These are phyloP conservation scores for Eurytemora carolleeae DNA, from an alignment of 1,140 invertebrate species.

Conservation along the genomic window DNA sequence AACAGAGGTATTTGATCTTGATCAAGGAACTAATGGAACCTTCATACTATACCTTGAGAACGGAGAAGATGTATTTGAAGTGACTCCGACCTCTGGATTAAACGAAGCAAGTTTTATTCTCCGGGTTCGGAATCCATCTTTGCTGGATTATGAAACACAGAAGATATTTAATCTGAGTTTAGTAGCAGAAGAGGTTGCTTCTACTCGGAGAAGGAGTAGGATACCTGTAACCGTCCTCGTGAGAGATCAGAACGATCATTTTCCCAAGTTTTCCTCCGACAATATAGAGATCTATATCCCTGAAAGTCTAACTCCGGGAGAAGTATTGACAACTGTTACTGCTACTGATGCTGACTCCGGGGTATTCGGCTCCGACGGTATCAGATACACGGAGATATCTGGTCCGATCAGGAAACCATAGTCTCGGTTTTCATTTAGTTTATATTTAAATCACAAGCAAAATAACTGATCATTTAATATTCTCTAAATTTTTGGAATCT, in stretches of 20 bases:
- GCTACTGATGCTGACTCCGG: conserved; percentile 66
- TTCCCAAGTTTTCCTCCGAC: conserved; percentile 59
- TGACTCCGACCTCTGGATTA: conserved; percentile 63
- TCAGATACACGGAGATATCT: conserved; percentile 60
- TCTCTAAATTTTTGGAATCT: no score
- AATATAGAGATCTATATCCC: conserved; percentile 41
- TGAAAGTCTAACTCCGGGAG: conserved; percentile 63
- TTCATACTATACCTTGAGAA: conserved; percentile 61
- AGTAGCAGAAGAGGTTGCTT: conserved; percentile 57
- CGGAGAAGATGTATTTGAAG: conserved; percentile 61
- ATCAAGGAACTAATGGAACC: conserved; percentile 81
- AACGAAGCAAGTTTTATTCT: conserved; percentile 82
- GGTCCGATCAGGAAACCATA: conserved; percentile 56
- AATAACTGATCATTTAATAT: no score
- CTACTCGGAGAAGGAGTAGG: conserved; percentile 48
- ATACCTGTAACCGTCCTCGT: conserved; percentile 65
- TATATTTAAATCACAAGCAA: no score
- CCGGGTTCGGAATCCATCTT: conserved; percentile 57
- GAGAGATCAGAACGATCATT: conserved; percentile 80
- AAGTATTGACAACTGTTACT: conserved; percentile 56
- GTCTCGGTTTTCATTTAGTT: no score
- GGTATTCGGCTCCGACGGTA: conserved; percentile 58
- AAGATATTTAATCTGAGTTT: conserved; percentile 61
- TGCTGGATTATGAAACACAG: conserved; percentile 62
- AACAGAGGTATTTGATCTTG: conserved; percentile 75